Percentiles rank a stretch among this genome's conserved stretches.
These are phyloP conservation scores for Myotis vivesi DNA, from an alignment of 2,797 vertebrate species.

Conservation along the genomic window DNA sequence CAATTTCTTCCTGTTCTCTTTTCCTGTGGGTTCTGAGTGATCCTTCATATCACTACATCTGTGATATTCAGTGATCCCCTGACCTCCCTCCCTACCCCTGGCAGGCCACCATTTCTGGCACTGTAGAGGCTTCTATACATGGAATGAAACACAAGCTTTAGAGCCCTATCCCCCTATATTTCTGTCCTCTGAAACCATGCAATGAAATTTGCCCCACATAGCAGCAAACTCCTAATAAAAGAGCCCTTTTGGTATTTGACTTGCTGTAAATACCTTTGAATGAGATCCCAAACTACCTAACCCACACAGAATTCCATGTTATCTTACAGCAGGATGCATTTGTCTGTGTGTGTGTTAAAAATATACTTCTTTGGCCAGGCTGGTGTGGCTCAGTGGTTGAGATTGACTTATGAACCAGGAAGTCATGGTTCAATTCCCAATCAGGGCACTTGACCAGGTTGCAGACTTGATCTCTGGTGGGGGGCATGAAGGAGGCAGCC, in stretches of 20 bases:
- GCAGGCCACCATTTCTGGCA: neutral
- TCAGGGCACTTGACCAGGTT: too few species aligned
- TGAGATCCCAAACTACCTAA: neutral
- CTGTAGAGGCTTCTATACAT: neutral
- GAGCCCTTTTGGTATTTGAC: neutral
- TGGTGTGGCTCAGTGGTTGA: too few species aligned
- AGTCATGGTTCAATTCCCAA: too few species aligned
- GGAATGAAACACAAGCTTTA: neutral
- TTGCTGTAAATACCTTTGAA: neutral
- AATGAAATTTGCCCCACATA: neutral
- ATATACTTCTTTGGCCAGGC: neutral
- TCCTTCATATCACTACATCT: neutral
- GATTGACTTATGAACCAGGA: too few species aligned
- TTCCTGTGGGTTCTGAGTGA: neutral
- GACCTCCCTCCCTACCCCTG: neutral
- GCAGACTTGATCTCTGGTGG: too few species aligned
- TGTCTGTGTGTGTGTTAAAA: neutral
- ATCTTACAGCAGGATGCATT: neutral
- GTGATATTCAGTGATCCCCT: neutral
- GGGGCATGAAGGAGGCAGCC: too few species aligned
- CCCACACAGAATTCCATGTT: neutral
- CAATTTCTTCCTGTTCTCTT: neutral
- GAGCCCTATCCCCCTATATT: neutral
- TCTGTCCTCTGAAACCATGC: neutral
- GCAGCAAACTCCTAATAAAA: neutral